phyloP scores from a whole-genome alignment of 2,888 invertebrate genomes.

The Hyppa rectilinea region DNA sequence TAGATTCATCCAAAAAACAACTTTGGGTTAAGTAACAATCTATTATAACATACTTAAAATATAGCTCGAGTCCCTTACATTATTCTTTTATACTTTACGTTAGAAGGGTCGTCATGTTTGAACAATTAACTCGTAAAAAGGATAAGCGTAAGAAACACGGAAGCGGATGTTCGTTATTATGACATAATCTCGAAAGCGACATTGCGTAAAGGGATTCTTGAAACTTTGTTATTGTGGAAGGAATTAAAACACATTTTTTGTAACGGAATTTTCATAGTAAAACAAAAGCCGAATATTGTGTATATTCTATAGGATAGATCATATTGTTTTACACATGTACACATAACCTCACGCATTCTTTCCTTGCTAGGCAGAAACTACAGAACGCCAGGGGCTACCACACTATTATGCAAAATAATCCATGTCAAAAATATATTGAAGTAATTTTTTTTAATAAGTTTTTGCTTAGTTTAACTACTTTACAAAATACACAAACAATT shows the following conservation, averaged over 20 bases:
- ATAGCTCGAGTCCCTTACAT: conserved; percentile 1
- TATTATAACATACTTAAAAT: conserved; percentile 14
- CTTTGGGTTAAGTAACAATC: conserved; percentile 20
- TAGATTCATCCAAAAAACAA: background rate
- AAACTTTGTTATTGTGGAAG: background rate
- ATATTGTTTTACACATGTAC: too few species aligned
- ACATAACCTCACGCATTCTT: too few species aligned
- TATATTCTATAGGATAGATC: too few species aligned
- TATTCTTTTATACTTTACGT: conserved; percentile 24
- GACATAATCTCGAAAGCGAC: conserved; percentile 25
- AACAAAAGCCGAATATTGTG: too few species aligned
- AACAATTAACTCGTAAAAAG: conserved; percentile 43
- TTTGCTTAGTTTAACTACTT: background rate
- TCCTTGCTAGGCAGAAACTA: too few species aligned
- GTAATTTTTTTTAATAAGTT: background rate
- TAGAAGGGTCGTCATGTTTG: conserved; percentile 5
- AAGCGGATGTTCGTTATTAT: conserved; percentile 28
- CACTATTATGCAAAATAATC: too few species aligned
- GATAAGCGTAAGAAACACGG: conserved; percentile 22
- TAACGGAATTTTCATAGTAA: background rate
- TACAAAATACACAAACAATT: background rate
- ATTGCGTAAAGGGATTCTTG: conserved; percentile 15
- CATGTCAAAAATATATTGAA: background rate
- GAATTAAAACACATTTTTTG: background rate
- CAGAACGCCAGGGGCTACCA: too few species aligned